Percentiles rank a stretch among this genome's conserved stretches.
phyloP scores from a whole-genome alignment of 2,888 invertebrate genomes.

The Standfussiana lucernea region DNA sequence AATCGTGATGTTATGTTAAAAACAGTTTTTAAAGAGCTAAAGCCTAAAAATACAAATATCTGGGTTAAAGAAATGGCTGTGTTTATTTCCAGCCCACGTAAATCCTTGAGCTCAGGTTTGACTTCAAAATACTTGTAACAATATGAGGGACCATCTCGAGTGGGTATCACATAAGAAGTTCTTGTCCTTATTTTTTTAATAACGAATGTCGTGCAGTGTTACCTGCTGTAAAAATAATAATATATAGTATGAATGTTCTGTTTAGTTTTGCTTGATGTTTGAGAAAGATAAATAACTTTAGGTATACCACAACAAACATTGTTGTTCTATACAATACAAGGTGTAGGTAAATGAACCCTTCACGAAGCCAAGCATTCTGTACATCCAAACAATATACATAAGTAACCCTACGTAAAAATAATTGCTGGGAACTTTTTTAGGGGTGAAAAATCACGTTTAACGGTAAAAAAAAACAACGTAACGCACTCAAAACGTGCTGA shows the following conservation, averaged over 20 bases:
- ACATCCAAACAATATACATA: no score
- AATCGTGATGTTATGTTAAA: not conserved
- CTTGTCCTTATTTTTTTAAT: not conserved
- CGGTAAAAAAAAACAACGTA: no score
- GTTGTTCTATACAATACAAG: no score
- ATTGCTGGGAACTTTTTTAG: no score
- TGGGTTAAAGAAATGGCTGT: not conserved
- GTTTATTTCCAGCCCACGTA: not conserved
- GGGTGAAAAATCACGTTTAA: no score
- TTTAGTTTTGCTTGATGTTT: not conserved
- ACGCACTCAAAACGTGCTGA: no score
- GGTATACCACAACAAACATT: no score
- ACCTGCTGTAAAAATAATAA: not conserved
- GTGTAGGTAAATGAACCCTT: no score
- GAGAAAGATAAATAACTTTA: not conserved
- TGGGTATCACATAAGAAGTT: not conserved
- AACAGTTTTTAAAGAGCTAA: not conserved
- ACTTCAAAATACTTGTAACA: not conserved
- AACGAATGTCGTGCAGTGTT: not conserved
- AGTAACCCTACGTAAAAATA: no score
- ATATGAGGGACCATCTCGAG: not conserved
- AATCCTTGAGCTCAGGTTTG: not conserved
- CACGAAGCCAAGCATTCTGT: no score
- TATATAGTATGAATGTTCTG: not conserved
- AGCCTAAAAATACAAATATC: not conserved